Base-by-base conservation (phyloP, 2,113 vertebrate genomes). In the Cephalopterus ornatus region DNA sequence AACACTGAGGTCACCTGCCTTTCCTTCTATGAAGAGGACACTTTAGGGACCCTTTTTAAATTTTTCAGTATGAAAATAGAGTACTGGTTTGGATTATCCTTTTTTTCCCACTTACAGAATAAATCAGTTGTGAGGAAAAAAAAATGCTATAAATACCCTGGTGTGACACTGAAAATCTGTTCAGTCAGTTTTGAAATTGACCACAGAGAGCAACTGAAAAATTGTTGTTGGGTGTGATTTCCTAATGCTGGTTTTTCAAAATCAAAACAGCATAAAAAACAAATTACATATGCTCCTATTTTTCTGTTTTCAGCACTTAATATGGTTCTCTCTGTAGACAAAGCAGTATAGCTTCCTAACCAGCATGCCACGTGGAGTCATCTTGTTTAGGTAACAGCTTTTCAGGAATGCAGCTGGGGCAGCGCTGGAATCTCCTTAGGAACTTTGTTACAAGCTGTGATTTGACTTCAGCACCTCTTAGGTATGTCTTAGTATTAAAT, bases 371-470 rank as follows among this genome's bases (percentile, higher is more conserved):
- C 59, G 14, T 6, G 35, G 50, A 85, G 30, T 49, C 67, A 68
- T 32, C 15, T 2, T 33, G 17, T 68, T 90, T 59, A 79, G 90
- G 20, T 52, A 88, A 86, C 50, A 88, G 88, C 75, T 92, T 91
- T 93, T 75, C 95, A 94, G 92, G 93, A 96, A 95, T 72, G 95
- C 67, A 52, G 71, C 87, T 73, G 55, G 63, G 47, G 67, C 85
- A 86, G 82, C 6, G 0, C 47, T 83, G 71, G 81, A 94, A 95
- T 95, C 81, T 85, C 66, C 75, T 83, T 33, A 65, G 62, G 75
- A 96, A 74, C 72, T 62, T 67, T 15, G 66, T 53, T 88, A 74
- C 74, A 92, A 74, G 85, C 88, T 94, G 75, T 63, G 85, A 78
- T 93, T 88, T 96, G 53, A 92, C 68, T 88, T 80, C 59, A 50